Evolutionary conservation across 2,797 vertebrate genomes (phyloP).

Genomic region (Tapirus indicus): DNA sequence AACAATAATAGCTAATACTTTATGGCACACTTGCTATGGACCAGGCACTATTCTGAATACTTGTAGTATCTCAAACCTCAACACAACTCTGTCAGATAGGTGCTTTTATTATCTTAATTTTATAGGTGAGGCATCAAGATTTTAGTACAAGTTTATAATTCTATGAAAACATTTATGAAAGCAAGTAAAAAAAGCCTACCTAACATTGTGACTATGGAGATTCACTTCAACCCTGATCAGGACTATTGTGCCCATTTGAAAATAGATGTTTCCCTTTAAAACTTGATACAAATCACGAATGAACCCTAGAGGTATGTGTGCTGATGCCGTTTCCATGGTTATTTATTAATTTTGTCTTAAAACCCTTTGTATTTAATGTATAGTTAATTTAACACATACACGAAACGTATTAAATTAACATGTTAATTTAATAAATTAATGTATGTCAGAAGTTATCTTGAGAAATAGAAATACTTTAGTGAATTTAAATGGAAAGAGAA

Average conservation of each 20-base stretch:
- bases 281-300: background rate
- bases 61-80: background rate
- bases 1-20: background rate
- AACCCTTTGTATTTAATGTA: background rate
- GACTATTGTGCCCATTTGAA: background rate
- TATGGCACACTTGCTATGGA: background rate
- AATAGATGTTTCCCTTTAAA: constrained; percentile 21
- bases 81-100: background rate
- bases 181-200: background rate
- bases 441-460: constrained; percentile 24
- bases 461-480: constrained; percentile 20
- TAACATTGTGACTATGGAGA: background rate
- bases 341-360: constrained; percentile 17
- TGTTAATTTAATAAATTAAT: constrained; percentile 17
- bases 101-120: constrained; percentile 23
- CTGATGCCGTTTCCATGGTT: background rate
- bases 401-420: background rate
- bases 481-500: constrained; percentile 8
- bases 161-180: constrained; percentile 44
- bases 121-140: background rate
- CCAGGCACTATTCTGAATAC: background rate
- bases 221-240: background rate
- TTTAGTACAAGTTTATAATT: constrained; percentile 8
- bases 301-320: background rate
- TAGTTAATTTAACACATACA: background rate